Evolutionary conservation across 1,140 invertebrate genomes (phyloP).

Genomic region (Drosophila saltans): DNA sequence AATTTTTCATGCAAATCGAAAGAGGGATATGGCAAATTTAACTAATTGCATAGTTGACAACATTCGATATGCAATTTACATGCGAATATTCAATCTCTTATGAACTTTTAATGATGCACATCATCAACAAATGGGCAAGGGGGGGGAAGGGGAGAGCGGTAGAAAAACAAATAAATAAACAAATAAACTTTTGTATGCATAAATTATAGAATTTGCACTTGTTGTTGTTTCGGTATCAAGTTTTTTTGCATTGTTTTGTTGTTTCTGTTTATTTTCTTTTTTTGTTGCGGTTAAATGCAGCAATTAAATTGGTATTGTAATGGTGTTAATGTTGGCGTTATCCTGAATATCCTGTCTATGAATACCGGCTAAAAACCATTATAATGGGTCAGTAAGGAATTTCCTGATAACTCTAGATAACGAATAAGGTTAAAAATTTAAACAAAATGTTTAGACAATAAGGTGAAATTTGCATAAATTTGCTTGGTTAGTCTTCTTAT

Average conservation of each 20-base stretch:
- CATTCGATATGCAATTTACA: conserved; percentile 33
- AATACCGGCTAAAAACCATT: too few species aligned
- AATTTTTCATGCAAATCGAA: conserved; percentile 12
- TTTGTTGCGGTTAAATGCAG: not conserved
- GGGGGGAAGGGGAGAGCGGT: not conserved
- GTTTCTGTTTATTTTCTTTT: not conserved
- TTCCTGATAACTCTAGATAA: too few species aligned
- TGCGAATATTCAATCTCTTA: conserved; percentile 14
- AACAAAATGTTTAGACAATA: too few species aligned
- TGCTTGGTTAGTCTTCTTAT: too few species aligned
- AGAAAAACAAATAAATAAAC: conserved; percentile 2
- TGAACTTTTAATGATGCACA: conserved; percentile 48
- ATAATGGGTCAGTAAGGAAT: too few species aligned
- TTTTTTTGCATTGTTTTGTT: not conserved
- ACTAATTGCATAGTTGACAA: conserved; percentile 55
- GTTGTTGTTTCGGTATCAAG: conserved; percentile 18
- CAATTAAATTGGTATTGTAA: conserved; percentile 19
- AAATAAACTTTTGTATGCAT: conserved; percentile 26
- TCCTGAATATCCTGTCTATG: too few species aligned
- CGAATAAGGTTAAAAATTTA: too few species aligned
- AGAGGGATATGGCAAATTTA: conserved; percentile 12
- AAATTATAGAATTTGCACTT: conserved; percentile 39
- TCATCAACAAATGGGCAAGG: conserved; percentile 34
- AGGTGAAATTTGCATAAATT: too few species aligned
- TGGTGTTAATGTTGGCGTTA: too few species aligned